phyloP scores from a whole-genome alignment of 2,113 vertebrate genomes.

The Pelecanus crispus region DNA sequence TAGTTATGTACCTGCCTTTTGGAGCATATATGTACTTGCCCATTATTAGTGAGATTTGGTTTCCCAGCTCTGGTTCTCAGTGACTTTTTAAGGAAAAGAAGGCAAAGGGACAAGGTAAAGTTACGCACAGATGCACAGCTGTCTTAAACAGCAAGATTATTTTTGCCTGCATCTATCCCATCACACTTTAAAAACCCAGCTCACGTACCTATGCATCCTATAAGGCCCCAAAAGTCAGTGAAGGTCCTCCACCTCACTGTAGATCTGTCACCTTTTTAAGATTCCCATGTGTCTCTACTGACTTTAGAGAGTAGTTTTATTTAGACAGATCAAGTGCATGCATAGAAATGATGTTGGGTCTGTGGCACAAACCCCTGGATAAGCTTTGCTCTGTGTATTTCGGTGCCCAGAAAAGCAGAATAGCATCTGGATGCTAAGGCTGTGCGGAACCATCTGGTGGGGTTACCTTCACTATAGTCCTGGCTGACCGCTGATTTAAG shows the following conservation, averaged over 20 bases:
- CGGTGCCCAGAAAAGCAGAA: neutral
- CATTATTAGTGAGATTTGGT: neutral
- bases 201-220: neutral
- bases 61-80: neutral
- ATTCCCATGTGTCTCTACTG: neutral
- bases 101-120: neutral
- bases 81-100: neutral
- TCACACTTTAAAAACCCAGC: neutral
- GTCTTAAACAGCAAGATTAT: neutral
- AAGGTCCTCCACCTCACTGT: neutral
- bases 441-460: neutral
- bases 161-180: neutral
- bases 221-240: neutral
- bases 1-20: neutral
- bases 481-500: neutral
- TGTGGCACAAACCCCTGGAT: neutral
- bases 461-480: neutral
- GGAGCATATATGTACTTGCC: neutral
- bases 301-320: neutral
- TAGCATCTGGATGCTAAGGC: neutral
- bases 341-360: neutral
- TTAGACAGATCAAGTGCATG: neutral
- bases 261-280: neutral
- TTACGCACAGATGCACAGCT: neutral
- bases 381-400: neutral